Base-by-base conservation (phyloP, 2,113 vertebrate species). In the Prunella fulvescens region DNA sequence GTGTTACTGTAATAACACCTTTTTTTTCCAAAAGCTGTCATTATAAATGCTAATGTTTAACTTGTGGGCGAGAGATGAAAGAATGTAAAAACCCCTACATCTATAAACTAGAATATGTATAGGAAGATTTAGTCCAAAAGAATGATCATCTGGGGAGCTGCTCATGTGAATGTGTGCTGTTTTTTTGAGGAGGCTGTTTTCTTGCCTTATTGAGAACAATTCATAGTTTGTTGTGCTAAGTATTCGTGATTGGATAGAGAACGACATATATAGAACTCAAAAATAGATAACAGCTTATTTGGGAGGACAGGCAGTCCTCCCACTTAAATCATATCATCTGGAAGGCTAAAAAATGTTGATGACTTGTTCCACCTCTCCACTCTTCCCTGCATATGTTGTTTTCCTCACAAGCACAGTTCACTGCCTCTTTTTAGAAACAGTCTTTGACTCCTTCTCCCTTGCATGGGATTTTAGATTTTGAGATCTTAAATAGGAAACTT, bases 241-340 rank as follows among this genome's bases (percentile, higher is more conserved):
- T 86, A 67, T 82, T 96, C 64, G 10, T 96, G 95, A 88, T 74
- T 96, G 92, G 88, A 90, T 92, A 81, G 82, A 90, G 60, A 10
- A 53, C 5, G 72, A 96, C 93, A 74, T 86, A 86, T 67, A 94
- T 83, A 93, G 92, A 95, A 94, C 90, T 94, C 92, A 88, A 42
- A 97, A 96, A 92, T 71, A 95, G 94, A 86, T 77, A 88, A 94
- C 76, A 48, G 80, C 93, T 95, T 94, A 94, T 93, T 96, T 93
- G 80, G 93, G 88, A 96, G 81, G 88, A 95, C 94, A 96, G 81
- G 88, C 96, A 95, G 90, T 96, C 90, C 90, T 96, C 93, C 96
- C 83, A 92, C 95, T 94, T 80, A 91, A 95, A 93, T 94, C 87
- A 92, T 81, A 95, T 90, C 67, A 94, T 94, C 92, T 86, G 80